Base-by-base conservation (phyloP, 2,113 vertebrate genomes). In the Solea solea region DNA sequence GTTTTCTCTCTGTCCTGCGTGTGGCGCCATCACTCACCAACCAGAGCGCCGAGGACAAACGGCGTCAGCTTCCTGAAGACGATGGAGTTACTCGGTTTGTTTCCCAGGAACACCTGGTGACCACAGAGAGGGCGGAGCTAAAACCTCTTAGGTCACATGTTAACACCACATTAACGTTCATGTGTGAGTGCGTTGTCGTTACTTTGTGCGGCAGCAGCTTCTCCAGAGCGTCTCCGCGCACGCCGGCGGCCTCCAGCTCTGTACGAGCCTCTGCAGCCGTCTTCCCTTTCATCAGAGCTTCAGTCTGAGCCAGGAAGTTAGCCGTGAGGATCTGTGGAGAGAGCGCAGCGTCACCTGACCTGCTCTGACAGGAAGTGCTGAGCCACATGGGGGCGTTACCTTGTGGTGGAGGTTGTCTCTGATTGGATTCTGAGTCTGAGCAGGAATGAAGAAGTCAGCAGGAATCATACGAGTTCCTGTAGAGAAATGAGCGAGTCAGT, bases 251-350 rank as follows among this genome's bases (percentile, higher is more conserved):
- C 73, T 96, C 93, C n/a, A 99, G 92, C 80, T 99, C 98, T 50
- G 92, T 93, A 2, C 88, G 94, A 5, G 97, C 98, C 81, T 99
- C 97, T 0, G 93, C 96, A 0, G 90, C 7, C 0, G 93, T 96
- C 62, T 99, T 99, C 0, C 98, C 98, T 67, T 94, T 98, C 98
- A 99, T 99, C 87, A 99, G 80, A 1, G 98, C 98, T 80, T 99
- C 98, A 0, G 97, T 99, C 91, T 99, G 97, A 51, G 98, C 98
- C 77, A 99, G 89, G 82, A 98, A 99, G 90, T 99, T 99, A 0
- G 97, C 95, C 83, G 93, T 74, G 72, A 99, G 95, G 86, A 99
- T 99, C 98, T 99, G 60, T 63, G 40, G 11, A 69, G 0, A 40
- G 3, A 10, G 12, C 9, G 8, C 4, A 48, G 45, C 11, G n/a